phyloP scores from a whole-genome alignment of 2,113 vertebrate species.

The Entomyzon cyanotis region DNA sequence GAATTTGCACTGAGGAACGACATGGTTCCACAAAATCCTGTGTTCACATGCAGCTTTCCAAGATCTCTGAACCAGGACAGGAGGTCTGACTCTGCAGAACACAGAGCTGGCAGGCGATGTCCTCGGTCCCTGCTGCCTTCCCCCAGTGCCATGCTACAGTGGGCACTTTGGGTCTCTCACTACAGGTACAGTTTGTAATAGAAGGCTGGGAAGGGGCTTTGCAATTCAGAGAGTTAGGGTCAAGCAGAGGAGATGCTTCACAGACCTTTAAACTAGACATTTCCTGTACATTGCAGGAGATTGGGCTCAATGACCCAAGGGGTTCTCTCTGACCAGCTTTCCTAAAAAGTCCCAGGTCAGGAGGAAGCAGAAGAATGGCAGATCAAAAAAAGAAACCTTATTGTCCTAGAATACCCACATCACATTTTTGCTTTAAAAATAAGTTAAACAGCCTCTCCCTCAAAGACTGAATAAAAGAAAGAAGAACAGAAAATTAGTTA shows the following conservation, averaged over 20 bases:
- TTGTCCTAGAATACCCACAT: background rate
- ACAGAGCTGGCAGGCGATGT: background rate
- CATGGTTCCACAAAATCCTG: background rate
- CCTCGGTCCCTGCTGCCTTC: background rate
- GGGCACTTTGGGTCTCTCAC: background rate
- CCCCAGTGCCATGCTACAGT: background rate
- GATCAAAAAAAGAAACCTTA: background rate
- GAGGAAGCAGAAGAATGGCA: background rate
- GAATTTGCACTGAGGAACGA: background rate
- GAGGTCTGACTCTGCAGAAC: background rate
- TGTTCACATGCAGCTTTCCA: background rate
- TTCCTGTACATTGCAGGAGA: background rate
- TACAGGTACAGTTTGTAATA: background rate
- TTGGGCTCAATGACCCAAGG: background rate
- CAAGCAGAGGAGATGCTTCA: background rate
- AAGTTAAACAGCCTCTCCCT: background rate
- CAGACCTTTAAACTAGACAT: background rate
- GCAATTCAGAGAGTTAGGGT: background rate
- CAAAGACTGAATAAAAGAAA: background rate
- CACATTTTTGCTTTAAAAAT: background rate
- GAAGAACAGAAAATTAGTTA: constrained; percentile 10
- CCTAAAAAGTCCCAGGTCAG: background rate
- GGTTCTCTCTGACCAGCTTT: constrained; percentile 21
- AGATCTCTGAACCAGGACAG: background rate
- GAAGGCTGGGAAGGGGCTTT: background rate